Percentiles rank a stretch among this genome's conserved stretches.
These are phyloP conservation scores for Toxotes jaculatrix DNA, from an alignment of 2,113 vertebrate genomes.

Conservation along the genomic window DNA sequence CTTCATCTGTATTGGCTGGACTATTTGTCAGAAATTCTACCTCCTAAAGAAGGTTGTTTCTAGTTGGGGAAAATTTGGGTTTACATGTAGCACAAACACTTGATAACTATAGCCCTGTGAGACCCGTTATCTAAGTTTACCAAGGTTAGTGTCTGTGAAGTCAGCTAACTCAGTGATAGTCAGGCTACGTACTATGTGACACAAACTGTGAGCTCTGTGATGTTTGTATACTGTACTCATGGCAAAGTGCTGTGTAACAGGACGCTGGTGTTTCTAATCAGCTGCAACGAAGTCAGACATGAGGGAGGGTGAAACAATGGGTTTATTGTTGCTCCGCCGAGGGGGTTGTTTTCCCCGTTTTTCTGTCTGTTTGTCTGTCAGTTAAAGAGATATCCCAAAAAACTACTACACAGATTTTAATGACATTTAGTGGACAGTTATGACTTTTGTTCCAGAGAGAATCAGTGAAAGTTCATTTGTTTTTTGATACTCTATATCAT, in stretches of 20 bases:
- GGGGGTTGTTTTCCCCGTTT: background rate
- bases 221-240: constrained; percentile 2
- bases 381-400: constrained; percentile 19
- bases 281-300: constrained; percentile 29
- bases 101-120: background rate
- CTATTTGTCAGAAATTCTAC: background rate
- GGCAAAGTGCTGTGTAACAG: background rate
- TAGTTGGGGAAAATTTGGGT: background rate
- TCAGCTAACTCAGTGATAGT: background rate
- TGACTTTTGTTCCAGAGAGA: background rate
- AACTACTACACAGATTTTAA: background rate
- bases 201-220: background rate
- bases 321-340: constrained; percentile 33
- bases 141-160: background rate
- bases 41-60: background rate
- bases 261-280: constrained; percentile 46
- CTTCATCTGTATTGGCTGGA: background rate
- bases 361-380: background rate
- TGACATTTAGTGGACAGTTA: background rate
- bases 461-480: background rate
- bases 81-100: background rate
- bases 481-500: background rate
- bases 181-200: background rate
- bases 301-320: constrained; percentile 28
- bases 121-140: background rate